A percentile compares a stretch with the other conserved stretches of the same genome.
Conservation (phyloP, 2,113 vertebrate species). For the Corythoichthys intestinalis region DNA sequence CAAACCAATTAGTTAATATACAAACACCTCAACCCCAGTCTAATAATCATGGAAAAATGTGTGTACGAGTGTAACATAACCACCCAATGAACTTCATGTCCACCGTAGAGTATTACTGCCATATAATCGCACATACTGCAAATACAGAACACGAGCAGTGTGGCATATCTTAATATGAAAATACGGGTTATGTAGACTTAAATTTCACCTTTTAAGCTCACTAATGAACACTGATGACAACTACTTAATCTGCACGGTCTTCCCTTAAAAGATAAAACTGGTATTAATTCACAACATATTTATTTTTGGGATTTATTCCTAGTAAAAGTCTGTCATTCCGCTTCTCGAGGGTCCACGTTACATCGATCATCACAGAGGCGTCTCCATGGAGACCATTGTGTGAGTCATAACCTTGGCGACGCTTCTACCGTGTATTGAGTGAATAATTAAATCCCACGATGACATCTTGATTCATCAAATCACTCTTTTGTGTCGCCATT, state of each 20-base stretch:
- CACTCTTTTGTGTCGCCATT: background rate
- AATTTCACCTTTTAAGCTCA: background rate
- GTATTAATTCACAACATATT: background rate
- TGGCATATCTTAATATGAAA: background rate
- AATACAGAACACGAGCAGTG: background rate
- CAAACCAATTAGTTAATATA: too few species aligned
- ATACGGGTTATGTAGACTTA: background rate
- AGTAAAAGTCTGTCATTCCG: background rate
- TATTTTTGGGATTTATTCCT: background rate
- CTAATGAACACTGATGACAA: background rate
- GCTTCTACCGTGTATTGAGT: background rate
- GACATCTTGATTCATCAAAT: background rate
- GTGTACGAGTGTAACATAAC: background rate
- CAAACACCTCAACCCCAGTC: too few species aligned
- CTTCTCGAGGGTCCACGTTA: constrained; percentile 38
- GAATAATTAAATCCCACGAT: background rate
- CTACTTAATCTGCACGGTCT: background rate
- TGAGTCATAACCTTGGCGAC: constrained; percentile 6
- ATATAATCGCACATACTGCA: background rate
- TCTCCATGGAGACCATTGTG: constrained; percentile 69
- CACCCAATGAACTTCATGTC: background rate
- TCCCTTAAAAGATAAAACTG: background rate
- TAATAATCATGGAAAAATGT: background rate
- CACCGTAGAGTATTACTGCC: background rate
- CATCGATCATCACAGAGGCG: constrained; percentile 56